Evolutionary conservation across 2,888 invertebrate genomes (phyloP), one percentile per base, ranked within the genome.

Genomic region (Lasioglossum calceatum): DNA sequence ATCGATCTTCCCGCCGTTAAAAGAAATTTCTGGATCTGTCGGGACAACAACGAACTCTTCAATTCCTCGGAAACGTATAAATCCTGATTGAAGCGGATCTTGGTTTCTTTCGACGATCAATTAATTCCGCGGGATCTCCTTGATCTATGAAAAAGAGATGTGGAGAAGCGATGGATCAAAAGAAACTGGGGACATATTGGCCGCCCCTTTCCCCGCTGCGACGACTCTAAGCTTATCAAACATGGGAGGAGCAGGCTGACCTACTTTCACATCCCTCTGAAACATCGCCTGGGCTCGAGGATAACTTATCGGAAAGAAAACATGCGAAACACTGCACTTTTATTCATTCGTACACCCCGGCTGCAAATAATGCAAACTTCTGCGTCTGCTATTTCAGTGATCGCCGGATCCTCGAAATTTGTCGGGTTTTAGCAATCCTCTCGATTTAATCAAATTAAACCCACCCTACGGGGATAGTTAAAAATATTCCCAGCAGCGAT

Each of bases 161-260:
- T 42, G 70, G 39, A 70, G 67, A 16, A 19, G 10, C 67, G 67
- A 36, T 32, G 39, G 70, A 70, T 70, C 70, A 12, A 23, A 70
- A 42, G 70, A 70, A 70, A 42, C 70, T 19, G 27, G 16, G 32
- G 36, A 67, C 67, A 39, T 70, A 70, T 70, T 23, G 42, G 42
- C 23, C 23, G 70, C 0, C 32, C 39, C 23, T 1, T 3, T 10
- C 39, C 42, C 39, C 70, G 1, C 4, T 4, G 1, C n/a, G 12
- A 42, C 23, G 42, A 42, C n/a, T n/a, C n/a, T 23, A n/a, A 70
- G 70, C 70, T 70, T 70, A 70, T 70, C 70, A 70, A 70, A 70
- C 70, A 39, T n/a, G 39, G 70, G 42, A 70, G 70, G 70, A 70
- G 42, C 39, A 10, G 70, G 36, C 39, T 70, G 70, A 70, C 70